Evolutionary conservation across 2,888 invertebrate genomes (phyloP), one percentile per base, ranked within the genome.

Genomic region (Scaptomyza polygonia): DNA sequence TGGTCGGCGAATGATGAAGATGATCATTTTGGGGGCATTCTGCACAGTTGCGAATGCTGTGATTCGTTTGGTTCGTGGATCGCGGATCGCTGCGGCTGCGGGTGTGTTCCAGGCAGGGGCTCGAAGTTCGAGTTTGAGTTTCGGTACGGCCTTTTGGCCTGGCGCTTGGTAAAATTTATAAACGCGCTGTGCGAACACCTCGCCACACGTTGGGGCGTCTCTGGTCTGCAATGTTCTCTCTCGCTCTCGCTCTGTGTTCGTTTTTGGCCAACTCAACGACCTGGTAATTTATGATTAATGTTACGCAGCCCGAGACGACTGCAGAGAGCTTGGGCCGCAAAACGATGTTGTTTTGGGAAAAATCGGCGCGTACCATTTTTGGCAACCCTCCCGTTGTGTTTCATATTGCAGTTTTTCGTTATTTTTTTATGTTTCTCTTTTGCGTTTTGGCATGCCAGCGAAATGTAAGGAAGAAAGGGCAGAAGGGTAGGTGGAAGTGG

Each of bases 271-370:
- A 77, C 81, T 89, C 88, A 88, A 89, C 88, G 87, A 88, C 77
- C 79, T 88, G 89, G 89, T 88, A 89, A 88, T 89, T 88, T 89
- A 89, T 88, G 88, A 89, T 89, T 88, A 87, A 88, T 89, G 89
- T 85, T 82, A 71, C 72, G 62, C 80, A 64, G 64, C 66, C 36
- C 5, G 36, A 43, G 34, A 30, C 52, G 40, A 59, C 55, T 44
- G 56, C 25, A 16, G 59, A 63, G 62, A 9, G 39, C 39, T 39
- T 71, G 61, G 57, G 32, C 18, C 59, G 67, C 62, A 40, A 67
- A 74, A 62, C 36, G 57, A 65, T 78, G 70, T 70, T 77, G 81
- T 66, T 68, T 70, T 77, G 55, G 55, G 39, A 57, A 77, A 86
- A 85, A 64, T 68, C 80, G 65, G 70, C 72, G 80, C 73, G 77